Base-by-base conservation (phyloP, 2,888 invertebrate species). In the Perithous albicinctus region DNA sequence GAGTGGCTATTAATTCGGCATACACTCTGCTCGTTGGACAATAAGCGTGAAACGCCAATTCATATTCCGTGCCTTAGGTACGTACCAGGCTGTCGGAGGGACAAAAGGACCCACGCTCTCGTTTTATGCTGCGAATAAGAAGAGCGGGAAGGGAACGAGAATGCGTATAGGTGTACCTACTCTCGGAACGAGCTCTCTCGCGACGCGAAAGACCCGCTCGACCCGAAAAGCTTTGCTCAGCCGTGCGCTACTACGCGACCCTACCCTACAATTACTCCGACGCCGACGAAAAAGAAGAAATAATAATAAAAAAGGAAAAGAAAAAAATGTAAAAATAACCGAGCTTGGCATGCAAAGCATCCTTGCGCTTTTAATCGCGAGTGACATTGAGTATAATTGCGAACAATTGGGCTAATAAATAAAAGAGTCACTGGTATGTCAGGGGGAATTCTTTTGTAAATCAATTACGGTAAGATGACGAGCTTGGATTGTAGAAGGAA, bases 31-130 rank as follows among this genome's bases (percentile, higher is more conserved):
- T 87, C 86, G 87, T 87, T 86, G 87, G 87, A 90, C 91, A 91
- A 91, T 90, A 90, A 89, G 90, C 89, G 91, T 88, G 91, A 91
- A 91, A 91, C 90, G 91, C 90, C 91, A 90, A 90, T 90, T 90
- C 91, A 91, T 91, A 89, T 89, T 88, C 88, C 83, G 86, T 87
- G 87, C 87, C 87, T 86, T 87, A 85, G 86, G 80, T 87, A 87
- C 59, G 89, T 87, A 85, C 85, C 78, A 83, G 86, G 54, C 63
- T 80, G 81, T 74, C 43, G 78, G 20, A 74, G 83, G 88, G 86
- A 90, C 89, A 88, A 89, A 87, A 87, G 86, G 76, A 83, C 69
- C 75, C 78, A 64, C 61, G 76, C 76, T 75, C 75, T 81, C 80
- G 66, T 78, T 75, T 48, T 56, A 29, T 20, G 67, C 56, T 46